A percentile compares a stretch with the other conserved stretches of the same genome.
phyloP scores from a whole-genome alignment of 2,888 invertebrate species.

The Perizoma flavofasciatum region DNA sequence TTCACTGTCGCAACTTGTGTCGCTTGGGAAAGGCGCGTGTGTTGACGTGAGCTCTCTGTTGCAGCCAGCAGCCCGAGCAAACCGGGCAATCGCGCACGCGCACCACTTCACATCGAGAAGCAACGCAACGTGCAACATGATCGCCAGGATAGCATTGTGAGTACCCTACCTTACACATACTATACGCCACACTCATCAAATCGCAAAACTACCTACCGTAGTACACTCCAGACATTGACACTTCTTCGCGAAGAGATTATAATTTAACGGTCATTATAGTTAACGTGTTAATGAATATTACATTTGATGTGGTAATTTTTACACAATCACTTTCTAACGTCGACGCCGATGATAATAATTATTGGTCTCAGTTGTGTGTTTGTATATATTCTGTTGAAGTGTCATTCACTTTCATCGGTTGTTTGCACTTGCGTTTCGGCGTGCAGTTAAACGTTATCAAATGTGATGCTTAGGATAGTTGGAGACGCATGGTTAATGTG shows the following conservation, averaged over 20 bases:
- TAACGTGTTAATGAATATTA: conserved; percentile 40
- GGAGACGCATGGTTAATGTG: conserved; percentile 46
- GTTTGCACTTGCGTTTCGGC: conserved; percentile 50
- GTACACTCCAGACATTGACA: conserved; percentile 20
- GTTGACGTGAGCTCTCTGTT: conserved; percentile 79
- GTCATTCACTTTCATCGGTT: conserved; percentile 63
- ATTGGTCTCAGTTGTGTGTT: conserved; percentile 42
- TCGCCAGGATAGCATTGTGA: conserved; percentile 74
- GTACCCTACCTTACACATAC: conserved; percentile 47
- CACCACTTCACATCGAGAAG: conserved; percentile 43
- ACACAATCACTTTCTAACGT: conserved; percentile 67
- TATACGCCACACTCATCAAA: conserved; percentile 5
- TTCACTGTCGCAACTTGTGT: conserved; percentile 78
- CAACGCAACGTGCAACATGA: conserved; percentile 57
- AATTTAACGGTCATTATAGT: conserved; percentile 28
- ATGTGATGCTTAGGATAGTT: conserved; percentile 40
- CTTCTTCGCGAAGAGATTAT: conserved; percentile 17
- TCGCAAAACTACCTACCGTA: neutral
- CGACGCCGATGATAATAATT: conserved; percentile 51
- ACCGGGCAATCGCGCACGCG: conserved; percentile 60
- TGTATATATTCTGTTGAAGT: conserved; percentile 48
- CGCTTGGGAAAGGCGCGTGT: conserved; percentile 79
- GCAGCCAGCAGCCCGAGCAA: conserved; percentile 71
- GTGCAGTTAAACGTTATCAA: conserved; percentile 44
- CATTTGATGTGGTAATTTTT: conserved; percentile 43